Evolutionary conservation across 2,888 invertebrate species (phyloP).

Genomic region (Julus scanicus): DNA sequence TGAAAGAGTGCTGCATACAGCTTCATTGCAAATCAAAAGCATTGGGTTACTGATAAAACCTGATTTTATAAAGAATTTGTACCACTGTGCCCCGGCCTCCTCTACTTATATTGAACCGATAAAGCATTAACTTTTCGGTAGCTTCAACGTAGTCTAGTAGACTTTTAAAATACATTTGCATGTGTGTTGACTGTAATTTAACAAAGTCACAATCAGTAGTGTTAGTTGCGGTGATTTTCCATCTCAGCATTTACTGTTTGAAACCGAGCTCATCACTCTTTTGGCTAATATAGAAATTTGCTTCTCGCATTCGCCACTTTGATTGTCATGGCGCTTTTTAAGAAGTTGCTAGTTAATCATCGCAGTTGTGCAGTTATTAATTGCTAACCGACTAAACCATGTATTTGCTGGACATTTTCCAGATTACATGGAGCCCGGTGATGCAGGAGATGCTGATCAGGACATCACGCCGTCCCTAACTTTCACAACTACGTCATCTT

Average conservation of each 20-base stretch:
- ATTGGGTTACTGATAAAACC: no score
- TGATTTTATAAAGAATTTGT: no score
- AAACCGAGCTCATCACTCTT: conserved; percentile 39
- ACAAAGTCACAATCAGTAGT: neutral
- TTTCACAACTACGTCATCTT: conserved; percentile 91
- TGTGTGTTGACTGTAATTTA: neutral
- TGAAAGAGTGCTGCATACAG: no score
- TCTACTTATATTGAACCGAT: no score
- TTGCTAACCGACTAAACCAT: conserved; percentile 26
- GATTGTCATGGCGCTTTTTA: neutral
- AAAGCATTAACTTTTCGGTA: no score
- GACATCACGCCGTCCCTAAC: conserved; percentile 76
- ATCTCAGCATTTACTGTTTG: conserved; percentile 45
- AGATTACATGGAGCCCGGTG: conserved; percentile 58
- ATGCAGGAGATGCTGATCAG: conserved; percentile 71
- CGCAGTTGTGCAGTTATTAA: neutral
- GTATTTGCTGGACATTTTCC: conserved; percentile 49
- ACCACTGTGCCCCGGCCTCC: no score
- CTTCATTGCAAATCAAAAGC: no score
- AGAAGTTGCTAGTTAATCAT: neutral
- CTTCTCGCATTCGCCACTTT: neutral
- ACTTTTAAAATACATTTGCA: neutral
- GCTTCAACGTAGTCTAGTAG: no score
- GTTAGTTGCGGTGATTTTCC: conserved; percentile 40
- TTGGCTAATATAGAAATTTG: conserved; percentile 11